These are phyloP conservation scores for Sandelia bainsii DNA, from an alignment of 2,797 vertebrate genomes.

Conservation along the genomic window DNA sequence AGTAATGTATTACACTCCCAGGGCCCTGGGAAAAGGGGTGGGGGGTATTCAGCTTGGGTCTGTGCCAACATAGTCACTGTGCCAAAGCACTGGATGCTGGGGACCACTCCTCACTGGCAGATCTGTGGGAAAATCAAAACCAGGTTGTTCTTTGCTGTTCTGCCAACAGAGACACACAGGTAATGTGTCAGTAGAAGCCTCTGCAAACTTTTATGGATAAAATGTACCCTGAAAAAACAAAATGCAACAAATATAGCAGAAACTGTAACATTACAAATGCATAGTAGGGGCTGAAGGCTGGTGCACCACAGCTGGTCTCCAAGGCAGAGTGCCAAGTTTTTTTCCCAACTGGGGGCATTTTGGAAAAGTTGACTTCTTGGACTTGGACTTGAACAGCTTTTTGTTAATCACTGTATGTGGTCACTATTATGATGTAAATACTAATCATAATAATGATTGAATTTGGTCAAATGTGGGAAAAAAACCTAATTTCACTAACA, in stretches of 20 bases:
- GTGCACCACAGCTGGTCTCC: slow-evolving; percentile 58
- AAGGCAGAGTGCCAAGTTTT: slow-evolving; percentile 50
- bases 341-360: slow-evolving; percentile 14
- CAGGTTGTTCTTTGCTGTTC: slow-evolving; percentile 68
- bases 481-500: neutral
- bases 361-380: slow-evolving; percentile 34
- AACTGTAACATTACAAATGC: slow-evolving; percentile 12
- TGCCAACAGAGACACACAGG: slow-evolving; percentile 36
- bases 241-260: neutral
- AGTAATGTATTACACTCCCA: slow-evolving; percentile 82
- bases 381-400: slow-evolving; percentile 23
- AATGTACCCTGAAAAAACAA: slow-evolving; percentile 17
- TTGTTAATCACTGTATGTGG: slow-evolving; percentile 29
- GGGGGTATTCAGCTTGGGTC: slow-evolving; percentile 69
- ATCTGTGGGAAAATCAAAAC: slow-evolving; percentile 81
- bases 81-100: slow-evolving; percentile 76
- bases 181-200: slow-evolving; percentile 7
- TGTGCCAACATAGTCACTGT: slow-evolving; percentile 82
- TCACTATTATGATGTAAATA: slow-evolving; percentile 47
- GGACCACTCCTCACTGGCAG: slow-evolving; percentile 64
- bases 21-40: slow-evolving; percentile 80
- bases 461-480: neutral
- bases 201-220: slow-evolving; percentile 30
- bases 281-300: slow-evolving; percentile 1
- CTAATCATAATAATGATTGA: neutral